These are phyloP conservation scores for Andrena flavipes DNA, from an alignment of 2,888 invertebrate species.

Conservation along the genomic window DNA sequence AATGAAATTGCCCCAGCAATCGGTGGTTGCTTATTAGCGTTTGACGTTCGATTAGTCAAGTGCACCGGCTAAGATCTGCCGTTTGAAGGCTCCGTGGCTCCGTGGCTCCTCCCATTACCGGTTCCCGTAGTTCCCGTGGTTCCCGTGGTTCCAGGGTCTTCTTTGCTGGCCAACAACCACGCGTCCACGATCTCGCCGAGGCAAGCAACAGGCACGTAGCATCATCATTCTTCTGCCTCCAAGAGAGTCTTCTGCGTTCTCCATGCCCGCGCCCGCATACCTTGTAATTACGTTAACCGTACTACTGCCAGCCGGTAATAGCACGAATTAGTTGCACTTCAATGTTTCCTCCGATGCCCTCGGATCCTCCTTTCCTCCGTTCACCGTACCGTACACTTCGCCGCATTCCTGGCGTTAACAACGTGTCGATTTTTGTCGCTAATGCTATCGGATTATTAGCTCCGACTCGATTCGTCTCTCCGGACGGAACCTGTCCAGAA, in stretches of 20 bases:
- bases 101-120: slow-evolving; percentile 77
- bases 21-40: slow-evolving; percentile 83
- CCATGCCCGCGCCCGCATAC: slow-evolving; percentile 61
- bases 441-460: too few relatives aligned
- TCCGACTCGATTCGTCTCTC: too few relatives aligned
- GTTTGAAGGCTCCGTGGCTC: slow-evolving; percentile 75
- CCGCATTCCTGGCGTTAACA: slow-evolving; percentile 16
- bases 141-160: slow-evolving; percentile 11
- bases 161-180: slow-evolving; percentile 53
- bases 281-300: slow-evolving; percentile 81
- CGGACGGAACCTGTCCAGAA: too few relatives aligned
- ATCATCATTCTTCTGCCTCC: slow-evolving; percentile 80
- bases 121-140: slow-evolving; percentile 59
- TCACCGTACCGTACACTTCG: background rate
- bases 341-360: slow-evolving; percentile 59
- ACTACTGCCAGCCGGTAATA: slow-evolving; percentile 69
- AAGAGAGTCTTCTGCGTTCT: slow-evolving; percentile 59
- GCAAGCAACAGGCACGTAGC: slow-evolving; percentile 78
- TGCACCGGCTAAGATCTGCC: slow-evolving; percentile 74
- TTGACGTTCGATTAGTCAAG: slow-evolving; percentile 84
- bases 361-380: slow-evolving; percentile 3
- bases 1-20: slow-evolving; percentile 76
- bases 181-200: slow-evolving; percentile 56
- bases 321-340: slow-evolving; percentile 69
- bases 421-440: too few relatives aligned